phyloP scores from a whole-genome alignment of 2,888 invertebrate genomes.

The Augochlorella aurata region DNA sequence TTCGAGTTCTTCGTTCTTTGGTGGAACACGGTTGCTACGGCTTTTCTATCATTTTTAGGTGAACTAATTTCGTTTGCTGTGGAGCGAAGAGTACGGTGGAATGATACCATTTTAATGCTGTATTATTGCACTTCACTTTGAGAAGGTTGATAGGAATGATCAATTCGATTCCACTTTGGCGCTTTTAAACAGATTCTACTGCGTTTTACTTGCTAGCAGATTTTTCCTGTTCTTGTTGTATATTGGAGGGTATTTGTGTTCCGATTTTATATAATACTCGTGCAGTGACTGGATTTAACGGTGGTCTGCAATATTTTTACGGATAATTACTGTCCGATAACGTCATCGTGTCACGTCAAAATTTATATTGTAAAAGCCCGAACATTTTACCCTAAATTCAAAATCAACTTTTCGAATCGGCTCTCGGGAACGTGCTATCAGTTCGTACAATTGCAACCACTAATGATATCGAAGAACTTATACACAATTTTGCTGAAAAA shows the following conservation, averaged over 20 bases:
- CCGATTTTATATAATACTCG: not conserved
- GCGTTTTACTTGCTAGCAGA: not conserved
- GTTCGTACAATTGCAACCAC: not conserved
- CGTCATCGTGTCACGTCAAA: not conserved
- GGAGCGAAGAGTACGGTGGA: constrained; percentile 51
- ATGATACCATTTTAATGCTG: not conserved
- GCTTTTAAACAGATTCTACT: not conserved
- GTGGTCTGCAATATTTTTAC: not conserved
- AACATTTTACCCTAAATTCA: no score
- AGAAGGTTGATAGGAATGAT: not conserved
- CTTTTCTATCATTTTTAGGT: not conserved
- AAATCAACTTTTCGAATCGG: not conserved
- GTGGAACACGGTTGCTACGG: not conserved
- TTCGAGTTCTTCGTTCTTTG: constrained; percentile 56
- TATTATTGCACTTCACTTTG: no score
- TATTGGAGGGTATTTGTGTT: not conserved
- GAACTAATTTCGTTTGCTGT: not conserved
- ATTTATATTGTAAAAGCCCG: no score
- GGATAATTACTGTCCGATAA: not conserved
- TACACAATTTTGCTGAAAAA: not conserved
- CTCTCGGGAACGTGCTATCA: not conserved
- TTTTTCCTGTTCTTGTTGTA: not conserved
- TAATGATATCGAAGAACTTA: not conserved
- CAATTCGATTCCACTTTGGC: not conserved
- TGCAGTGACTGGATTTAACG: not conserved